These are phyloP conservation scores for Trachemys scripta DNA, from an alignment of 2,113 vertebrate species.

Conservation along the genomic window DNA sequence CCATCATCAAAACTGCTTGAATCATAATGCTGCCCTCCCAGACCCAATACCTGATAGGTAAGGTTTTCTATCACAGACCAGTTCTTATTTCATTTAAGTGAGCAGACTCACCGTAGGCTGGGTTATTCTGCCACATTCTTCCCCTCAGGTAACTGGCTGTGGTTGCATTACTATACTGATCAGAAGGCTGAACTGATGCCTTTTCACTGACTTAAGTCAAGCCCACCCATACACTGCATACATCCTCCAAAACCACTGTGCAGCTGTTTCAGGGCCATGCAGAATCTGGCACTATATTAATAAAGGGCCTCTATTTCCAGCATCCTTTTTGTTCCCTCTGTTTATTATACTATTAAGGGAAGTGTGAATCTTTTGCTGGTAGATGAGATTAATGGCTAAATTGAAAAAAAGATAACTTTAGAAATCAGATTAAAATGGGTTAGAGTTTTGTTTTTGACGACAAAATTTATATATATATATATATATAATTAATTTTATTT, in stretches of 20 bases:
- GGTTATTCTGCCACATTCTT: neutral
- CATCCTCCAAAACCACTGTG: neutral
- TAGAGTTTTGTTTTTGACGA: neutral
- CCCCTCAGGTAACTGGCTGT: neutral
- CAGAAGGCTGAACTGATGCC: neutral
- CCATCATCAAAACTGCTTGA: neutral
- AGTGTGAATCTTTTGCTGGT: neutral
- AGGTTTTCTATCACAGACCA: neutral
- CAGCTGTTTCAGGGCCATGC: neutral
- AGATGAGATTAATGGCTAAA: neutral
- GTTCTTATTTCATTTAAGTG: neutral
- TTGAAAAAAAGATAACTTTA: neutral
- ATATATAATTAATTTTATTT: rapidly evolving
- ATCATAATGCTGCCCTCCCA: neutral
- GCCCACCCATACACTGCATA: neutral
- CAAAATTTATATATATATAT: rapidly evolving
- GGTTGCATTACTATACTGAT: neutral
- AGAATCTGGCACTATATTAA: neutral
- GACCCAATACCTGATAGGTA: neutral
- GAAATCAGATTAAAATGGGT: neutral
- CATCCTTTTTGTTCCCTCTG: neutral
- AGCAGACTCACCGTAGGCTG: neutral
- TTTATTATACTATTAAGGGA: neutral
- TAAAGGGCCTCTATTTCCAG: neutral
- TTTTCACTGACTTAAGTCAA: neutral